phyloP scores from a whole-genome alignment of 2,797 vertebrate species.

The Otus scops region DNA sequence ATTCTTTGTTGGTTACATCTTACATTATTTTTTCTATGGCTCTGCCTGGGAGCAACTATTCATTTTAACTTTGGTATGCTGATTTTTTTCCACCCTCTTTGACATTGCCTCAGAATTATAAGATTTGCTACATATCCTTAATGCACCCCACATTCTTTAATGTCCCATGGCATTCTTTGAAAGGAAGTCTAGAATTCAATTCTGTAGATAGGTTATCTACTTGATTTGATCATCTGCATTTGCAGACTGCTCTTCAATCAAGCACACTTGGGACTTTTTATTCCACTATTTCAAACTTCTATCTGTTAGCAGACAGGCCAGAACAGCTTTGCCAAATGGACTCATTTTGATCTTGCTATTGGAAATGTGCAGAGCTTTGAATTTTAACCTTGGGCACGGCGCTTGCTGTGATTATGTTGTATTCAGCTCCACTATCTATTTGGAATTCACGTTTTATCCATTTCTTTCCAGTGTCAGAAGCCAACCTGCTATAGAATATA shows the following conservation, averaged over 20 bases:
- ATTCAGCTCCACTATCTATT: background rate
- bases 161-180: background rate
- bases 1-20: background rate
- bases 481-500: background rate
- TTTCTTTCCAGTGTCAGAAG: background rate
- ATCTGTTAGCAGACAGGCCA: background rate
- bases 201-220: conserved; percentile 25
- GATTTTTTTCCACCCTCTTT: background rate
- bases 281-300: conserved; percentile 21
- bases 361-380: background rate
- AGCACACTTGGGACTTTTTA: conserved; percentile 9
- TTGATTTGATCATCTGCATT: conserved; percentile 12
- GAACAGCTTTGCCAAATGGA: conserved; percentile 10
- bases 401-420: background rate
- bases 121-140: background rate
- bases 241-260: conserved; percentile 40
- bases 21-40: background rate
- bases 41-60: background rate
- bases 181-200: conserved; percentile 40
- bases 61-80: background rate
- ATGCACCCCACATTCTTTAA: background rate
- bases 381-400: background rate
- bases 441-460: background rate
- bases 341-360: conserved; percentile 2
- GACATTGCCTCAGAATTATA: background rate